These are phyloP conservation scores for Melanotaenia nigrans DNA, from an alignment of 2,797 vertebrate genomes.

Conservation along the genomic window DNA sequence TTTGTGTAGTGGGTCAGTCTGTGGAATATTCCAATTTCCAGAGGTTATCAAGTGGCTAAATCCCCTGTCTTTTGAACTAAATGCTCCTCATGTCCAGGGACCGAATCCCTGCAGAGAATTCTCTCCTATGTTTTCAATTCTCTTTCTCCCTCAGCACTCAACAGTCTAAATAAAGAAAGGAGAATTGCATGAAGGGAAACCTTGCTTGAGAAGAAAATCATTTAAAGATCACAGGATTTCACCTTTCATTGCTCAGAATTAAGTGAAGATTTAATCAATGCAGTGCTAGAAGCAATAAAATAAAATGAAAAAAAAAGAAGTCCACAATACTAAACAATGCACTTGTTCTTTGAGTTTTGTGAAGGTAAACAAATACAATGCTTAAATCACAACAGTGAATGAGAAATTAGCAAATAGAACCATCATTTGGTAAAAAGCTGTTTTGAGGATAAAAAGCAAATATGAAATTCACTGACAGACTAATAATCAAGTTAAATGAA, in stretches of 20 bases:
- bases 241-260: slow-evolving; percentile 15
- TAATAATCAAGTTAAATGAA: neutral
- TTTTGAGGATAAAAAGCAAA: neutral
- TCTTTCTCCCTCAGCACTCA: slow-evolving; percentile 23
- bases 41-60: slow-evolving; percentile 44
- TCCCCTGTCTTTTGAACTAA: slow-evolving; percentile 46
- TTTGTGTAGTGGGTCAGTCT: slow-evolving; percentile 8
- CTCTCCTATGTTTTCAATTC: slow-evolving; percentile 38
- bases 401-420: neutral
- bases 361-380: neutral
- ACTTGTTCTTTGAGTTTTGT: neutral
- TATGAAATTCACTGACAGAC: neutral
- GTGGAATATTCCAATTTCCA: slow-evolving; percentile 14
- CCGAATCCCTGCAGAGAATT: slow-evolving; percentile 46
- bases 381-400: neutral
- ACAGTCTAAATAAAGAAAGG: slow-evolving; percentile 44
- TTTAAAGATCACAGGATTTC: neutral
- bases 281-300: neutral
- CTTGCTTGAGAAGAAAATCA: neutral
- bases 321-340: neutral
- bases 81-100: slow-evolving; percentile 41
- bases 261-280: slow-evolving; percentile 11
- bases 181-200: slow-evolving; percentile 19
- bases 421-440: neutral
- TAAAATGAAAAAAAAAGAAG: neutral